Base-by-base conservation (phyloP, 2,888 invertebrate genomes). In the Lumbricus terrestris region DNA sequence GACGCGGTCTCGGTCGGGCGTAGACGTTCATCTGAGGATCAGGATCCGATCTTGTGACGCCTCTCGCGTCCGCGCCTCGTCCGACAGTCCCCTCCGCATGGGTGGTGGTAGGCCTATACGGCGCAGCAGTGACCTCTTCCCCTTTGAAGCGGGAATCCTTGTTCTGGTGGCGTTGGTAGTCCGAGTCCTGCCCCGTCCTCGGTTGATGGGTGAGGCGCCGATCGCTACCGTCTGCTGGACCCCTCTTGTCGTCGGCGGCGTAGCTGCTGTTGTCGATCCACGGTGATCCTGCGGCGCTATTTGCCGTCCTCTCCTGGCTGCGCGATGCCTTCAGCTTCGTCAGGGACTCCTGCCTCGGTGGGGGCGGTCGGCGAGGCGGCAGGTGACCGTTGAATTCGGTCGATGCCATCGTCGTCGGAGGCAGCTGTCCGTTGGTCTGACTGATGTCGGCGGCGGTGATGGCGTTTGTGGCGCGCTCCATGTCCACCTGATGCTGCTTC, bases 311-410 rank as follows among this genome's bases (percentile, higher is more conserved):
- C 15, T 85, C 37, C 37, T 85, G 35, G 85, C 18, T 37, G 35
- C 85, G 34, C 34, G 83, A 1, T 34, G 83, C 1, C 33, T 37
- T 85, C 37, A 85, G 34, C 35, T 85, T 85, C 85, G 85, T 5
- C 35, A 85, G 85, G 35, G 85, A 85, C 37, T 85, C 85, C 85
- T 85, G 85, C 37, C 85, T 85, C 85, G 85, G 85, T 15, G 85
- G 85, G 18, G 85, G 85, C 6, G 85, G 85, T 85, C 85, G 34
- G 34, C 85, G 85, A 29, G 85, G 85, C 15, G 85, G 85, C 35
- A 20, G 20, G 35, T 85, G 85, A 6, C 85, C 85, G 85, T 85
- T 85, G 85, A 35, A 35, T 18, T 85, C 35, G 34, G 34, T 37
- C 18, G 85, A 85, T 0, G 85, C 37, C n/a, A n/a, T n/a, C 34